Conservation (phyloP, 2,888 invertebrate species). For the Pachymerium ferrugineum region DNA sequence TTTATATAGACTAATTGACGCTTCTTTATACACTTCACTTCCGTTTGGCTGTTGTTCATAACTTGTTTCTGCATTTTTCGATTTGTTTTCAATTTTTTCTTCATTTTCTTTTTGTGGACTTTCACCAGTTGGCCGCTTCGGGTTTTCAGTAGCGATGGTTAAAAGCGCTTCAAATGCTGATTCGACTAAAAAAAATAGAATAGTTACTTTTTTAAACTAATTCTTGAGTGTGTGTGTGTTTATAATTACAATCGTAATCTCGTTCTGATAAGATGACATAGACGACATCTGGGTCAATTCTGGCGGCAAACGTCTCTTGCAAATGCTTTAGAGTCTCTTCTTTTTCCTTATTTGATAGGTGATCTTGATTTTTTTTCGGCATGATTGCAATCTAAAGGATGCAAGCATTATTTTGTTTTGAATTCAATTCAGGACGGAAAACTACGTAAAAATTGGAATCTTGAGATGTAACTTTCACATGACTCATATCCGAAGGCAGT, state of each 20-base stretch:
- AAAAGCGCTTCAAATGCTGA: not conserved
- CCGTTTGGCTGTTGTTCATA: too few species aligned
- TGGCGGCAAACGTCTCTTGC: slow-evolving; percentile 43
- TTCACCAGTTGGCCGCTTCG: not conserved
- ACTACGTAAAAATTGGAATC: not conserved
- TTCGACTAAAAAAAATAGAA: not conserved
- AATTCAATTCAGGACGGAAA: not conserved
- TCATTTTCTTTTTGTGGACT: too few species aligned
- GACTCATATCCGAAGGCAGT: not conserved
- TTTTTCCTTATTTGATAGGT: not conserved
- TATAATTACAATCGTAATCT: slow-evolving; percentile 42
- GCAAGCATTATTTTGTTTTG: not conserved
- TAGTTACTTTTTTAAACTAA: not conserved
- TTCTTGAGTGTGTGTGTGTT: not conserved
- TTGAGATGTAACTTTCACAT: not conserved
- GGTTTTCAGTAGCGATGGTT: not conserved
- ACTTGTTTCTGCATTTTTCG: not conserved
- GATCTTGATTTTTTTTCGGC: not conserved
- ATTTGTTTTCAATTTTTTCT: too few species aligned
- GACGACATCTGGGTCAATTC: slow-evolving; percentile 43
- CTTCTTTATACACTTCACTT: too few species aligned
- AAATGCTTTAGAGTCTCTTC: slow-evolving; percentile 39
- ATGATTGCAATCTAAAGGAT: not conserved
- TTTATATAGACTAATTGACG: slow-evolving; percentile 29
- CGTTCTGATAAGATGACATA: slow-evolving; percentile 42